Evolutionary conservation across 2,797 vertebrate genomes (phyloP).

Genomic region (Syncerus caffer): DNA sequence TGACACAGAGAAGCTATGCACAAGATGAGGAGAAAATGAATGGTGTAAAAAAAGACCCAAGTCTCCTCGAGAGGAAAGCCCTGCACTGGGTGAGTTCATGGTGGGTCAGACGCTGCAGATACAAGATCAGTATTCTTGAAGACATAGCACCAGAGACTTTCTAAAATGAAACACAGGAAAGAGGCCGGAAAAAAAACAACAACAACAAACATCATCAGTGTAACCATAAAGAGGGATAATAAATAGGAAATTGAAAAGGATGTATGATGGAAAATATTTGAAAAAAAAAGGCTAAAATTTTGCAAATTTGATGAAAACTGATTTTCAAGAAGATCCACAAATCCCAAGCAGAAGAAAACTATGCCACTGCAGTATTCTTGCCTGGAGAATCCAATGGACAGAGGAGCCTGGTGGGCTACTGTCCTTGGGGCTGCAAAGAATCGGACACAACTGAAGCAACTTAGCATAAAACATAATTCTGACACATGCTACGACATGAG

Average conservation of each 20-base stretch:
- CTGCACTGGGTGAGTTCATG: fast-evolving
- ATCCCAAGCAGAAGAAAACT: background rate
- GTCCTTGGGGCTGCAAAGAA: background rate
- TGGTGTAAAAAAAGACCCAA: background rate
- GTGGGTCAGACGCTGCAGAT: background rate
- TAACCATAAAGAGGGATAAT: too few relatives aligned
- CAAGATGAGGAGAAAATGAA: background rate
- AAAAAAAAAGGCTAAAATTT: background rate
- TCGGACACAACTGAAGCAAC: background rate
- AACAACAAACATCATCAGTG: fast-evolving
- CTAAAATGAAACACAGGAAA: background rate
- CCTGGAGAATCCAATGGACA: background rate
- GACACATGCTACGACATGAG: fast-evolving
- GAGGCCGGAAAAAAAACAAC: background rate
- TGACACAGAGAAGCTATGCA: background rate
- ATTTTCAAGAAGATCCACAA: background rate
- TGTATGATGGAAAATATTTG: background rate
- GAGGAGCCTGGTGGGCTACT: background rate
- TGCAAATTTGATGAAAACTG: background rate
- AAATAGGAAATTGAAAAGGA: too few relatives aligned
- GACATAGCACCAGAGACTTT: background rate
- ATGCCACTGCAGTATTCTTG: background rate
- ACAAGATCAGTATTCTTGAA: background rate
- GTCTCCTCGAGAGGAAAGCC: background rate
- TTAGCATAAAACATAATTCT: background rate